A percentile compares a stretch with the other conserved stretches of the same genome.
Evolutionary conservation across 2,113 vertebrate species (phyloP).

Genomic region (Ciconia stormi): DNA sequence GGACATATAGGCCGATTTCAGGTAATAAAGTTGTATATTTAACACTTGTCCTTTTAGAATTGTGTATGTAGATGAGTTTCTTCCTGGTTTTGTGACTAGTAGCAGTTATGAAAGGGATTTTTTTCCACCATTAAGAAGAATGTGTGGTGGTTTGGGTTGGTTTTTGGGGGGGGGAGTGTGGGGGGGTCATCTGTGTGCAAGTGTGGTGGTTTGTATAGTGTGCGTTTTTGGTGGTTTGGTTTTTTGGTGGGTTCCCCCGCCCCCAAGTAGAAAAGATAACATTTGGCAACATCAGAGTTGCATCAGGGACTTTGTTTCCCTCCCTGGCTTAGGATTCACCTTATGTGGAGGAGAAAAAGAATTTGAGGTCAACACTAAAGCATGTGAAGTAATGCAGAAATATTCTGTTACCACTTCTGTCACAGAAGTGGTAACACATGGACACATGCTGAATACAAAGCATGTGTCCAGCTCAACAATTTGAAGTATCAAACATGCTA

Average conservation of each 20-base stretch:
- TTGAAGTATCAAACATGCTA: not conserved
- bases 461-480: not conserved
- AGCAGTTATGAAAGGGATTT: not conserved
- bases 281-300: not conserved
- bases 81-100: not conserved
- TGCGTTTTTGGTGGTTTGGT: not conserved
- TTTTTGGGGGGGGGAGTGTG: accelerated
- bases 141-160: not conserved
- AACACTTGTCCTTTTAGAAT: not conserved
- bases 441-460: no score
- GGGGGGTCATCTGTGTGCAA: not conserved
- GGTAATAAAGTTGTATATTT: constrained; percentile 72
- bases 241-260: not conserved
- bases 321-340: not conserved
- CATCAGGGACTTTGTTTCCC: not conserved
- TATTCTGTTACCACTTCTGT: not conserved
- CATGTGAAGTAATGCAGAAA: not conserved
- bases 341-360: not conserved
- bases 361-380: not conserved
- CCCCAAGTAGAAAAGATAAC: not conserved
- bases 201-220: not conserved
- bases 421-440: no score
- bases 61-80: not conserved
- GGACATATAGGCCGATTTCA: constrained; percentile 94
- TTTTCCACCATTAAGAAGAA: not conserved